Base-by-base conservation (phyloP, 2,113 vertebrate species). In the Percopsis transmontana region DNA sequence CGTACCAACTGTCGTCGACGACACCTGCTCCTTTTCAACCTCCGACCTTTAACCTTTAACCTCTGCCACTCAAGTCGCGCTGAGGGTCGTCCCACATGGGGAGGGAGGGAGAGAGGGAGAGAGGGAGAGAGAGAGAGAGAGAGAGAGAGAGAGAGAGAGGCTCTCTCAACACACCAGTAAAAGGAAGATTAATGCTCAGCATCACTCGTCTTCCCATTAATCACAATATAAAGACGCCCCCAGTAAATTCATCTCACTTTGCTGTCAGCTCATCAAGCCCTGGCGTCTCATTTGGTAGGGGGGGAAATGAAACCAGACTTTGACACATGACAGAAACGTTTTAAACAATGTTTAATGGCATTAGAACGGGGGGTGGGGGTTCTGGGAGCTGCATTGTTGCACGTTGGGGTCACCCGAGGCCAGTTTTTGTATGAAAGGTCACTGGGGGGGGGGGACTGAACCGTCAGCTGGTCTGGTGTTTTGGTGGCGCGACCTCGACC, bases 11-110 rank as follows among this genome's bases (percentile, higher is more conserved):
- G 84, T 79, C 59, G 58, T 81, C 79, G 71, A 72, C 60, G 61
- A 74, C 80, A 67, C 75, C 59, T 68, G 66, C 68, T 76, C 63
- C 47, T 42, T 52, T 68, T 81, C 73, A 79, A 75, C 82, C 70
- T 71, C 58, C 68, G 82, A 85, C 84, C 87, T 84, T 68, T 88
- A 38, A 86, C 61, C 85, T 65, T 47, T 84, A 74, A 87, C 84
- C 83, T 74, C 58, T 68, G 52, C 23, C 7, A 7, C 57, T 16
- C 10, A 55, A 16, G 41, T 57, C 38, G 51, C 59, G 19, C 55
- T 50, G 38, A 52, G 58, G 42, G 74, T 45, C 16, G 58, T 68
- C 70, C 59, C 62, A 45, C 56, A 51, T 20, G n/a, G n/a, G n/a
- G n/a, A 13, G 10, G 6, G 3, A 55, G 50, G 41, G 3, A 5